Evolutionary conservation across 2,888 invertebrate species (phyloP), one percentile per base, ranked within the genome.

Genomic region (Andrena chrysosceles): DNA sequence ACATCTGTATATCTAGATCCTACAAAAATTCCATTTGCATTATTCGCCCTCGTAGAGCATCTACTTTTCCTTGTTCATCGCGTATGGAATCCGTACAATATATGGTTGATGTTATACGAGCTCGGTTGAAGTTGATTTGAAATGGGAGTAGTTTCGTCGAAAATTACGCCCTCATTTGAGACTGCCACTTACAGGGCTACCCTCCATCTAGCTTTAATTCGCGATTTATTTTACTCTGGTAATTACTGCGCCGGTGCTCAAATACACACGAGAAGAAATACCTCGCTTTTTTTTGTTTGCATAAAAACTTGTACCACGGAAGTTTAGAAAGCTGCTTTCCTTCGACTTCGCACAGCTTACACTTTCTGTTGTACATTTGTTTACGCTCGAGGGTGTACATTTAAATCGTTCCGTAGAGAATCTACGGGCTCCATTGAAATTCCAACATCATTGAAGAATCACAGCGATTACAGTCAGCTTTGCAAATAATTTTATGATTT

Each of bases 61-160:
- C 33, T 5, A 23, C 23, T 62, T 62, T 20, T 35, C 20, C 5
- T 33, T 62, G 29, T 10, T 23, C 56, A 1, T 62, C 62, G 29
- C 5, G 20, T 62, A 26, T 10, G 10, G 56, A 56, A 56, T 10
- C 56, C 23, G 56, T 56, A 56, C 10, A 56, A 23, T 56, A 56
- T 56, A 56, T 10, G 10, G 56, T 26, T 33, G 33, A 31, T 33
- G 33, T 16, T 33, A 10, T 33, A 20, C 16, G 33, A 29, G n/a
- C 20, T 63, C n/a, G 33, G 63, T 35, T 31, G 77, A 72, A 68
- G 78, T 68, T 67, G 49, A 78, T 77, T 71, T 67, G 56, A 62
- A 62, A 62, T 62, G 69, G 35, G 59, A 72, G 77, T 72, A 81
- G 77, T 81, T 81, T 59, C 35, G 42, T 26, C 42, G 35, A 69